A percentile compares a stretch with the other conserved stretches of the same genome.
Evolutionary conservation across 2,113 vertebrate species (phyloP).

Genomic region (Acrocephalus arundinaceus): DNA sequence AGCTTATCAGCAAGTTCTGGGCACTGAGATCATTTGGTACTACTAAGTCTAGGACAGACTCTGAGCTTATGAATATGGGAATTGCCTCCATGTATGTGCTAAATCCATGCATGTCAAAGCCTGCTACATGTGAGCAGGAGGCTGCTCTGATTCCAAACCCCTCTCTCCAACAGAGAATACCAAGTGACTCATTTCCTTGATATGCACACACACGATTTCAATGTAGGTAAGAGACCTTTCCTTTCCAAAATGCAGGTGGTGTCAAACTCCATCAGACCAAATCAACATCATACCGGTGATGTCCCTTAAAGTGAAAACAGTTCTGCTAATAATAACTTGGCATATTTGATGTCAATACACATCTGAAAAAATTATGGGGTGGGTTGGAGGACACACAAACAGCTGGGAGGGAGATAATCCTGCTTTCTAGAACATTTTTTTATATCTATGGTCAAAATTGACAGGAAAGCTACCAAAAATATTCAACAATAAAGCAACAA

Average conservation of each 20-base stretch:
- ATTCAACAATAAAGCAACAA: background rate
- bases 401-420: background rate
- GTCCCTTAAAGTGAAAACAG: background rate
- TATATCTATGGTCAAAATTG: background rate
- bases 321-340: background rate
- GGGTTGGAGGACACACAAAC: background rate
- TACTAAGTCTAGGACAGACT: background rate
- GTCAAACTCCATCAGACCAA: background rate
- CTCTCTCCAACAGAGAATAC: background rate
- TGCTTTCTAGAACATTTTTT: background rate
- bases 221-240: background rate
- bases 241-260: background rate
- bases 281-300: background rate
- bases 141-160: background rate
- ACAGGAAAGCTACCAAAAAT: background rate
- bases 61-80: background rate
- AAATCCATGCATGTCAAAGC: background rate
- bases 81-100: background rate
- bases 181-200: background rate
- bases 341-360: background rate
- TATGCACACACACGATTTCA: background rate
- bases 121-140: background rate
- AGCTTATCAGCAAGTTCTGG: background rate
- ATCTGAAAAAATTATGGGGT: background rate
- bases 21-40: background rate